Evolutionary conservation across 1,140 invertebrate genomes (phyloP).

Genomic region (Drosophila mauritiana): DNA sequence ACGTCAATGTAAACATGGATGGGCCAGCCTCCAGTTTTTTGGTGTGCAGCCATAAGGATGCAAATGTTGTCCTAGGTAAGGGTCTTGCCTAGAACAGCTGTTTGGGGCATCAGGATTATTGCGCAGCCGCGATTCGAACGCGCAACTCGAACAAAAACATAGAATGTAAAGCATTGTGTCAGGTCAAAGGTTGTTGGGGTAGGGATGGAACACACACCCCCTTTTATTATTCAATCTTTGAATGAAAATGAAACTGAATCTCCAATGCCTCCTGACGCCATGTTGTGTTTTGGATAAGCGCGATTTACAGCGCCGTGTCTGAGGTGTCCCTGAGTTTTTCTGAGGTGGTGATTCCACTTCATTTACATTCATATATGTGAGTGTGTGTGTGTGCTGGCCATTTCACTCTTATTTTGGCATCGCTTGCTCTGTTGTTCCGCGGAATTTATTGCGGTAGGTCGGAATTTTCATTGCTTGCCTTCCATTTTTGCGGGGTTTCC

Average conservation of each 20-base stretch:
- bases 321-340: conserved; percentile 40
- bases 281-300: conserved; percentile 74
- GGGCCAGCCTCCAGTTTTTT: conserved; percentile 7
- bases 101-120: conserved; percentile 14
- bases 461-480: conserved; percentile 76
- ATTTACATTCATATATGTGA: not conserved
- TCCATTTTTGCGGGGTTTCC: conserved; percentile 7
- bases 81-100: conserved; percentile 64
- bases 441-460: conserved; percentile 83
- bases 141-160: conserved; percentile 54
- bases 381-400: conserved; percentile 26
- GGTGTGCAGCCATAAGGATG: conserved; percentile 1
- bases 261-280: conserved; percentile 49
- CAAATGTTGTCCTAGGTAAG: conserved; percentile 74
- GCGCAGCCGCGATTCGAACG: conserved; percentile 59
- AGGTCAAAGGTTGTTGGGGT: conserved; percentile 68
- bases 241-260: conserved; percentile 35
- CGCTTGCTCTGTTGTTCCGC: conserved; percentile 47
- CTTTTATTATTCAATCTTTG: conserved; percentile 22
- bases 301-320: conserved; percentile 67
- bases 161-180: conserved; percentile 82
- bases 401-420: conserved; percentile 73
- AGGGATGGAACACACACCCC: not conserved
- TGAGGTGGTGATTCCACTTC: conserved; percentile 26
- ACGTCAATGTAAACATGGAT: conserved; percentile 14